Evolutionary conservation across 2,113 vertebrate species (phyloP).

Genomic region (Phrynosoma blainvillii): DNA sequence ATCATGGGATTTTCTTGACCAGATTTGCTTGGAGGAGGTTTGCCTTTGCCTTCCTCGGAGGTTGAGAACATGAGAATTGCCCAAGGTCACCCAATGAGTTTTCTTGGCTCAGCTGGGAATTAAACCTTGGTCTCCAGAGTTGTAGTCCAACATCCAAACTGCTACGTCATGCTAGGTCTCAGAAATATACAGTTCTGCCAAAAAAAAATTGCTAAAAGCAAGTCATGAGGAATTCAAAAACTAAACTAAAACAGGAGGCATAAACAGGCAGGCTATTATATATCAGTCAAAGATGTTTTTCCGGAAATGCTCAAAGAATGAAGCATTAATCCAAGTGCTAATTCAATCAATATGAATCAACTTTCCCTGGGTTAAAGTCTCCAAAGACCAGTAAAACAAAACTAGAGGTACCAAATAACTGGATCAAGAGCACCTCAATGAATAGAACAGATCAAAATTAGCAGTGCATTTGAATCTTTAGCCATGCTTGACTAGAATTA

Average conservation of each 20-base stretch:
- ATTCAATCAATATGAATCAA: constrained; percentile 3
- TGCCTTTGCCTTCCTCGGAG: too few species aligned
- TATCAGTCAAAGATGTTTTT: not conserved
- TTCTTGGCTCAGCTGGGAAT: too few species aligned
- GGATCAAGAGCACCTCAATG: not conserved
- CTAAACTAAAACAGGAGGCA: not conserved
- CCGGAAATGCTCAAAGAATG: not conserved
- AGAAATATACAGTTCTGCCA: not conserved
- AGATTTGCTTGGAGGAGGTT: too few species aligned
- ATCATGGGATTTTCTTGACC: too few species aligned
- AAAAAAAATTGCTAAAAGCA: not conserved
- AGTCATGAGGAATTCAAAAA: not conserved
- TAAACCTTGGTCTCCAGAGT: too few species aligned
- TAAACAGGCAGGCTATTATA: not conserved
- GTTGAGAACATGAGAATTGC: too few species aligned
- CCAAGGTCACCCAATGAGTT: too few species aligned
- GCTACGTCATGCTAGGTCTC: too few species aligned
- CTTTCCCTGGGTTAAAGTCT: not conserved
- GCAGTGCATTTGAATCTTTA: not conserved
- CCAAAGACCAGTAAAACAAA: not conserved
- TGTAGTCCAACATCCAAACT: too few species aligned
- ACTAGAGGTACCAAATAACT: not conserved
- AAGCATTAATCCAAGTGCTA: not conserved
- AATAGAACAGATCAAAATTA: not conserved
- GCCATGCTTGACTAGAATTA: not conserved